Evolutionary conservation across 1,140 invertebrate genomes (phyloP), one percentile per base, ranked within the genome.

Genomic region (Atta colombica): DNA sequence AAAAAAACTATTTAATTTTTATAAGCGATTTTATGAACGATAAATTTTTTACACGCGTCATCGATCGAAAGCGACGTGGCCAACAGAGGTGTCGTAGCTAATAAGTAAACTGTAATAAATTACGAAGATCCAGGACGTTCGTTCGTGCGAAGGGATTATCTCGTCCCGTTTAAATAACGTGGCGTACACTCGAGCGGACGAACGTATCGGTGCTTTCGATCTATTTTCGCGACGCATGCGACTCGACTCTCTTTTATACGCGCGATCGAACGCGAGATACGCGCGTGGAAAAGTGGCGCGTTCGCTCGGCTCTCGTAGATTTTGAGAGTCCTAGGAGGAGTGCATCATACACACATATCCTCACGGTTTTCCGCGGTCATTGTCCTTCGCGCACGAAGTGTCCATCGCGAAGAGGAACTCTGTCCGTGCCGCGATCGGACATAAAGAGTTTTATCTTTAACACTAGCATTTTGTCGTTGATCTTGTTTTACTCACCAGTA

Each of bases 401-500:
- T 86, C 65, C 84, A 55, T 10, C 25, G 25, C 51, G 14, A 5
- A 5, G 16, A 35, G 8, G 35, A 39, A 63, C 12, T 58, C 12
- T 58, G 78, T 85, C 45, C 71, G 14, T 28, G 25, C 7, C 53
- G 60, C 68, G 61, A 31, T 28, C 74, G 58, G 28, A 49, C 82
- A 0, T 39, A 53, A 69, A 69, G 45, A 71, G 88, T 45, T 6
- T 58, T 31, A 87, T 55, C 65, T n/a, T 51, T 87, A 65, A 61
- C 53, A 58, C 74, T 49, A 90, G 25, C 53, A 51, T 39, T 90
- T 86, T 86, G 68, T 85, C 88, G 89, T 90, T 89, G 87, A 93
- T 69, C 18, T 72, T 51, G 66, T 69, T 49, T 93, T 95, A 95
- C 94, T 95, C 95, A 95, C 94, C 95, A 91, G 69, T 90, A 94